Evolutionary conservation across 2,797 vertebrate genomes (phyloP).

Genomic region (Gila robusta): DNA sequence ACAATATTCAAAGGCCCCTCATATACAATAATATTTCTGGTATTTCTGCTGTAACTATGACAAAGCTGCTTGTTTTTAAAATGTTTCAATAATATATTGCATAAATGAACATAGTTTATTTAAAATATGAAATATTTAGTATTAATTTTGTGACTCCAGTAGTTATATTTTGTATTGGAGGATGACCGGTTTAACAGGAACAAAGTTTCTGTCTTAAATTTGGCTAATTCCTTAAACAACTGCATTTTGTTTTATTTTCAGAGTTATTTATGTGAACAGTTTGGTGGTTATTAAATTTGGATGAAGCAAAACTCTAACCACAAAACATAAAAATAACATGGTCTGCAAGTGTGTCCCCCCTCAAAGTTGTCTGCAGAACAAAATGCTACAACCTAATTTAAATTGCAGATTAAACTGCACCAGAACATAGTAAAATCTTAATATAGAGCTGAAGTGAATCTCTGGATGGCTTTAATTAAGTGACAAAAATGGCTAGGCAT

Average conservation of each 20-base stretch:
- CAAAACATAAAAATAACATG: not conserved
- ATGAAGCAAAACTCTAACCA: not conserved
- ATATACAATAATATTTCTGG: not conserved
- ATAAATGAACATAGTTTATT: not conserved
- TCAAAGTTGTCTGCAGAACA: not conserved
- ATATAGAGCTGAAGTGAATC: not conserved
- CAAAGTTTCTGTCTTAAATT: not conserved
- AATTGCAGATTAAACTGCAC: not conserved
- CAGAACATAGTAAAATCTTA: not conserved
- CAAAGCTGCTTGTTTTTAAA: not conserved
- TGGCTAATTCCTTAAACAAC: not conserved
- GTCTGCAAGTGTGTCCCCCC: not conserved
- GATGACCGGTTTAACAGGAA: not conserved
- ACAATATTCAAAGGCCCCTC: not conserved
- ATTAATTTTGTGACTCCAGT: not conserved
- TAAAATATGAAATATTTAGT: not conserved
- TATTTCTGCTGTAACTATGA: not conserved
- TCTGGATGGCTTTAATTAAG: not conserved
- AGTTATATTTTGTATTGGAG: not conserved
- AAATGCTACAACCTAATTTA: not conserved
- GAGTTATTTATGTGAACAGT: slow-evolving; percentile 1
- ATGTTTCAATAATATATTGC: not conserved
- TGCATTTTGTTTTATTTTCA: not conserved
- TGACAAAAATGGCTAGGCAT: not conserved
- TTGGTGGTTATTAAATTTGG: slow-evolving; percentile 1